Percentiles rank a stretch among this genome's conserved stretches.
These are phyloP conservation scores for Drosophila picticornis DNA, from an alignment of 2,888 invertebrate genomes.

Conservation along the genomic window DNA sequence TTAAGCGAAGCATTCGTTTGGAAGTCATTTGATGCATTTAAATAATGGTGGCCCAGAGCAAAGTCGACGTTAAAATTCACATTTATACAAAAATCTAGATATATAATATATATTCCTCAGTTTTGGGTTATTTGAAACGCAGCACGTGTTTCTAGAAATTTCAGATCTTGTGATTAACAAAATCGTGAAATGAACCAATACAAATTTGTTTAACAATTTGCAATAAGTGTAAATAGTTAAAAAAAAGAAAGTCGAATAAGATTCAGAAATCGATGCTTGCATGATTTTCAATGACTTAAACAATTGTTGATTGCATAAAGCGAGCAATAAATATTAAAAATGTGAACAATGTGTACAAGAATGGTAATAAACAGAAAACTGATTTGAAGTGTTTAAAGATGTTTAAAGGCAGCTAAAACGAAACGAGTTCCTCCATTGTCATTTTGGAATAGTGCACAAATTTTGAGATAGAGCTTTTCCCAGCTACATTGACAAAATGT, in stretches of 20 bases:
- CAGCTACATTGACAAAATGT: slow-evolving; percentile 14
- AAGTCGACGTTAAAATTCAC: neutral
- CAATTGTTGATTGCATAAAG: slow-evolving; percentile 1
- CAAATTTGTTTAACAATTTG: neutral
- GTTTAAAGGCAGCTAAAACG: slow-evolving; percentile 49
- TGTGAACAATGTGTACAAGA: neutral
- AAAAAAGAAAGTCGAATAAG: neutral
- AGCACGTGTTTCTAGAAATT: neutral
- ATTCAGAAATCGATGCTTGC: neutral
- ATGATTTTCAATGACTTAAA: neutral
- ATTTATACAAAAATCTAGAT: neutral
- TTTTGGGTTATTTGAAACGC: neutral
- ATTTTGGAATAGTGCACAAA: slow-evolving; percentile 26
- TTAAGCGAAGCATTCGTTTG: neutral
- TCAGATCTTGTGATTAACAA: neutral
- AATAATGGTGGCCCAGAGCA: neutral
- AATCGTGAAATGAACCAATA: neutral
- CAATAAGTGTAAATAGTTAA: slow-evolving; percentile 1
- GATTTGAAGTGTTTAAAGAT: slow-evolving; percentile 2
- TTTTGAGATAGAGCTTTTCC: slow-evolving; percentile 18
- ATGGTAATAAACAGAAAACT: neutral
- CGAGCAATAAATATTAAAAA: neutral
- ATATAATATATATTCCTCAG: neutral
- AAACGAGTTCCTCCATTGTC: slow-evolving; percentile 54
- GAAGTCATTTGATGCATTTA: slow-evolving; percentile 15